Evolutionary conservation across 2,888 invertebrate genomes (phyloP).

Genomic region (Deladenus siricidicola): DNA sequence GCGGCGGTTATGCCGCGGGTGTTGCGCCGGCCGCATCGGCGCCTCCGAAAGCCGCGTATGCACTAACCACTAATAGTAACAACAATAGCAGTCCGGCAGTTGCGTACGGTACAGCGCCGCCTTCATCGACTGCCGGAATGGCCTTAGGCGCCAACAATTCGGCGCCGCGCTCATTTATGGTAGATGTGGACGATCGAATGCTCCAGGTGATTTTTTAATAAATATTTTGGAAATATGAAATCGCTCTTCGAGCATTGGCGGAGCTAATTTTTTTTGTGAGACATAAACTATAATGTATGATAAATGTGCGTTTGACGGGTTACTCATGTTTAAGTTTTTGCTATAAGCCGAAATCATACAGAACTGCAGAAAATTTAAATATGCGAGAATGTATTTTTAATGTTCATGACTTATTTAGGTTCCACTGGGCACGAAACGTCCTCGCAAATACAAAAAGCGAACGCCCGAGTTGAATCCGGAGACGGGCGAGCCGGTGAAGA

Average conservation of each 20-base stretch:
- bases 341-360: too few species aligned
- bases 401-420: background rate
- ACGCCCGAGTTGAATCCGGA: constrained; percentile 16
- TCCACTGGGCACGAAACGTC: background rate
- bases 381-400: too few species aligned
- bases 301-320: too few species aligned
- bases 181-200: constrained; percentile 5
- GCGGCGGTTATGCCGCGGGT: background rate
- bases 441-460: constrained; percentile 15
- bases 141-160: background rate
- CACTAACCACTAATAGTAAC: background rate
- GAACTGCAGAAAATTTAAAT: too few species aligned
- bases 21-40: background rate
- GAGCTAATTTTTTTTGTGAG: too few species aligned
- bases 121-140: background rate
- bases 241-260: too few species aligned
- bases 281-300: too few species aligned
- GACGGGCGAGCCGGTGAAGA: constrained; percentile 11
- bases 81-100: background rate
- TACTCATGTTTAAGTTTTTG: too few species aligned
- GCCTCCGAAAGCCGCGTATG: background rate
- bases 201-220: background rate
- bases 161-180: background rate
- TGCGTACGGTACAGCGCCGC: background rate
- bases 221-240: too few species aligned